phyloP scores from a whole-genome alignment of 2,888 invertebrate genomes.

The Amiota communis region DNA sequence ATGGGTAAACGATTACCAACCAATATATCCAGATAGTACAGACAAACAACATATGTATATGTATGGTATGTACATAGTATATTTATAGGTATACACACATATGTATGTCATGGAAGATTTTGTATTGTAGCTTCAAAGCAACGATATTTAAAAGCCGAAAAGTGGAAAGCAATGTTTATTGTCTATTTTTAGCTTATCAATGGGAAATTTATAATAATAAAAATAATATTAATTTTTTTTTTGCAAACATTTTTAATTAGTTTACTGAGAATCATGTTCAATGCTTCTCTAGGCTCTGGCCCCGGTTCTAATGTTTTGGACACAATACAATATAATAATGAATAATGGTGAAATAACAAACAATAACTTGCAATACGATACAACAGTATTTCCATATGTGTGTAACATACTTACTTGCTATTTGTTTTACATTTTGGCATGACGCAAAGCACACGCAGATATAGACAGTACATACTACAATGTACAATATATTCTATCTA shows the following conservation, averaged over 20 bases:
- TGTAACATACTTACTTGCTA: neutral
- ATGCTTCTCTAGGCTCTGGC: too few relatives aligned
- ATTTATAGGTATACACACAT: too few relatives aligned
- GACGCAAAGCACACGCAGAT: neutral
- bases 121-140: slow-evolving; percentile 20
- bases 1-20: neutral
- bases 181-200: slow-evolving; percentile 27
- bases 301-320: neutral
- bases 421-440: neutral
- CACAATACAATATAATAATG: neutral
- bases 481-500: too few relatives aligned
- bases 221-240: slow-evolving; percentile 13
- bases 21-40: neutral
- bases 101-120: slow-evolving; percentile 6
- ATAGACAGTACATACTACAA: too few relatives aligned
- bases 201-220: neutral
- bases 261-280: slow-evolving; percentile 14
- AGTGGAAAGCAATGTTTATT: neutral
- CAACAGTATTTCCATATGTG: too few relatives aligned
- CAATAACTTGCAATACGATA: neutral
- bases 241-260: slow-evolving; percentile 26
- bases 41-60: neutral
- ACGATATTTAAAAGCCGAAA: slow-evolving; percentile 14
- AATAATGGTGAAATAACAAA: slow-evolving; percentile 4
- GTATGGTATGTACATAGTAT: too few relatives aligned